Conservation (phyloP, 2,113 vertebrate species). For the Natator depressus region DNA sequence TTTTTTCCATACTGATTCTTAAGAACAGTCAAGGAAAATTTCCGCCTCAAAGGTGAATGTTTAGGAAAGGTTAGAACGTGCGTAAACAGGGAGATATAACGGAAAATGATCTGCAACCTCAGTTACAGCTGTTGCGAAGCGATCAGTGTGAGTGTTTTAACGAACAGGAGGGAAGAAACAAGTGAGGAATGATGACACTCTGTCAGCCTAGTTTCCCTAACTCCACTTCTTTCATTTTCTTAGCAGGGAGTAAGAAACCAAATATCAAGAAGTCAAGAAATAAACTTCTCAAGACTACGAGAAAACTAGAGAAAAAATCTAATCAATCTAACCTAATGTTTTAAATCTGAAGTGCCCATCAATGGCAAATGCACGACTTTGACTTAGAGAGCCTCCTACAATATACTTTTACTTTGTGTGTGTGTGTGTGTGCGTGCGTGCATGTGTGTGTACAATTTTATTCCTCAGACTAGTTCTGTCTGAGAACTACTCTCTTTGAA, state of each 20-base stretch:
- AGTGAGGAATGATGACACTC: background rate
- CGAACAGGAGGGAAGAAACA: background rate
- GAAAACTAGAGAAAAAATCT: slow-evolving; percentile 41
- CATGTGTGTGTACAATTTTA: background rate
- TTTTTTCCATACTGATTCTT: background rate
- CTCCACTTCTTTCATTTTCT: slow-evolving; percentile 48
- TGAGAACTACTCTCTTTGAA: slow-evolving; percentile 20
- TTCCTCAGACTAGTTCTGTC: slow-evolving; percentile 29
- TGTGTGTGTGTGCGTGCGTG: background rate
- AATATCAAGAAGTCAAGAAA: background rate
- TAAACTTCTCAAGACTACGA: slow-evolving; percentile 12
- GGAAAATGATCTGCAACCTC: background rate
- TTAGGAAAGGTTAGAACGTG: background rate
- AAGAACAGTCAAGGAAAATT: background rate
- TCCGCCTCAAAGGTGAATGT: background rate
- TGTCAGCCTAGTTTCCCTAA: background rate
- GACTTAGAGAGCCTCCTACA: background rate
- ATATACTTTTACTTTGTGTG: slow-evolving; percentile 4
- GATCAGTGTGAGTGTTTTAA: background rate
- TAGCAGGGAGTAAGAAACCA: slow-evolving; percentile 48
- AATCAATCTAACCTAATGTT: fast-evolving
- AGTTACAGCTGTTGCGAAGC: background rate
- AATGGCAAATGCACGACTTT: background rate
- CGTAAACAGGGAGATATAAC: background rate
- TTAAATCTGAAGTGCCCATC: slow-evolving; percentile 2